Percentiles rank a stretch among this genome's conserved stretches.
phyloP scores from a whole-genome alignment of 2,797 vertebrate species.

The Uromys caudimaculatus region DNA sequence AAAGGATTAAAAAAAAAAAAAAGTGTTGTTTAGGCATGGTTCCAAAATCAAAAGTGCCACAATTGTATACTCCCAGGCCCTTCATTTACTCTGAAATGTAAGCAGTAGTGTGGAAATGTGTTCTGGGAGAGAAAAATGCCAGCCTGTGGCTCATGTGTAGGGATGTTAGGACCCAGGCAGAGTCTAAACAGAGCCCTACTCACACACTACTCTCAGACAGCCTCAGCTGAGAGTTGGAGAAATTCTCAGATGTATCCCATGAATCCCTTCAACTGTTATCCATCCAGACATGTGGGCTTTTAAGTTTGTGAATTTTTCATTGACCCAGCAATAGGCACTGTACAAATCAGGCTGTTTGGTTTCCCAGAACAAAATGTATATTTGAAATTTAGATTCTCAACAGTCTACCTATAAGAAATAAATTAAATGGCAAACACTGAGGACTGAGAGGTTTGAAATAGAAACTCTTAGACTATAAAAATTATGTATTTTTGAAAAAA shows the following conservation, averaged over 20 bases:
- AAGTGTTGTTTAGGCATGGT: conserved; percentile 58
- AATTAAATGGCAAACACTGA: conserved; percentile 42
- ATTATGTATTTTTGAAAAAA: not conserved
- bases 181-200: conserved; percentile 20
- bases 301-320: conserved; percentile 34
- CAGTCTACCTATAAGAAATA: not conserved
- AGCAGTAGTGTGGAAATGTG: not conserved
- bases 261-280: conserved; percentile 24
- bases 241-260: conserved; percentile 9
- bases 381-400: conserved; percentile 63
- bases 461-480: conserved; percentile 13
- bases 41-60: conserved; percentile 65
- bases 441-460: not conserved
- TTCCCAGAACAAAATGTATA: conserved; percentile 48
- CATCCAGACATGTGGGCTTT: conserved; percentile 37
- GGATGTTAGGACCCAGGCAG: not conserved
- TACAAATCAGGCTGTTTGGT: conserved; percentile 46
- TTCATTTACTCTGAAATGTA: conserved; percentile 47
- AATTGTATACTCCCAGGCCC: not conserved
- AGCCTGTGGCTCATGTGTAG: not conserved
- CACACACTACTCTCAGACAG: not conserved
- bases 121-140: not conserved
- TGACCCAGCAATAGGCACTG: conserved; percentile 25
- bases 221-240: not conserved
- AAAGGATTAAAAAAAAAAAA: conserved; percentile 57